phyloP scores from a whole-genome alignment of 2,113 vertebrate genomes.

The Platysteira castanea region DNA sequence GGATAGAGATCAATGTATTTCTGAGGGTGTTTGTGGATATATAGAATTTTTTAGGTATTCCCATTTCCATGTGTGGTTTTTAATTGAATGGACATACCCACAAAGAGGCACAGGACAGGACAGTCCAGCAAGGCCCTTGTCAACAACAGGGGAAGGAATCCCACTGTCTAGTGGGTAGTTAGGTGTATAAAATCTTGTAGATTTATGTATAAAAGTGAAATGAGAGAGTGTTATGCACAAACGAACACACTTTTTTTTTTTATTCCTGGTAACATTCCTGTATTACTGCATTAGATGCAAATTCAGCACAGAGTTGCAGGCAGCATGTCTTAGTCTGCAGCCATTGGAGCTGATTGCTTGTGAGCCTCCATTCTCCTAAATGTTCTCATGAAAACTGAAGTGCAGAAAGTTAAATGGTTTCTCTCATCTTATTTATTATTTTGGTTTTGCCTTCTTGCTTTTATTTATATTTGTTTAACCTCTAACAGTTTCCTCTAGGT shows the following conservation, averaged over 20 bases:
- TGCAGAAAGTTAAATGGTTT: background rate
- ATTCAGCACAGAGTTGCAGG: background rate
- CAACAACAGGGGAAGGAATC: background rate
- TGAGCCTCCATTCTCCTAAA: background rate
- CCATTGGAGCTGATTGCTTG: background rate
- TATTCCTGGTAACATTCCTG: accelerated
- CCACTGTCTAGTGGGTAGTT: background rate
- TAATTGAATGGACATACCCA: background rate
- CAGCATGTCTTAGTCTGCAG: background rate
- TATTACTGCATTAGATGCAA: background rate
- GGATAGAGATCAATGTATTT: background rate
- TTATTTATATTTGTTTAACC: background rate
- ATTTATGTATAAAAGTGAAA: background rate
- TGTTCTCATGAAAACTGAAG: background rate
- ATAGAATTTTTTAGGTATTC: background rate
- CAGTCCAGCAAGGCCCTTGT: background rate
- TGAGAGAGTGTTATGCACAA: background rate
- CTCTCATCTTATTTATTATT: background rate
- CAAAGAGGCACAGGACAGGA: background rate
- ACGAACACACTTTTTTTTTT: background rate
- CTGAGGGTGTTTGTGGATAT: background rate
- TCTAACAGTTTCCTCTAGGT: background rate
- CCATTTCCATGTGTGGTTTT: background rate
- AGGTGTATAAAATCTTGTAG: background rate
- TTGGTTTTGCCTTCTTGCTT: background rate